Base-by-base conservation (phyloP, 2,888 invertebrate genomes). In the Drosophila mettleri region DNA sequence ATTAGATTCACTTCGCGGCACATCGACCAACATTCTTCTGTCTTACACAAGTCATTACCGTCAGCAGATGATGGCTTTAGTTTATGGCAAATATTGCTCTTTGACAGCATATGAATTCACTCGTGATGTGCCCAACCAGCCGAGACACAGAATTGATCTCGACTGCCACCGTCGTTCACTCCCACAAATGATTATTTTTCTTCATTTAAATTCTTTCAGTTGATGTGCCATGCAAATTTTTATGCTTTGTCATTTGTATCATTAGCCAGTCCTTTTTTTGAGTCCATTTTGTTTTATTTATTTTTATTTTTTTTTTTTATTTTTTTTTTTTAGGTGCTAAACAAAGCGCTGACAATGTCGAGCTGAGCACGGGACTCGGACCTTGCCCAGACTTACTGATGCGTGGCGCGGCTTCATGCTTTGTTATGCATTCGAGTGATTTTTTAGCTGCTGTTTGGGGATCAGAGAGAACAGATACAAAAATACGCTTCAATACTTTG, bases 391-490 rank as follows among this genome's bases (percentile, higher is more conserved):
- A 68, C 18, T 71, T 65, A 55, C 36, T 69, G 74, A 77, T 66
- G 73, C 66, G 70, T 62, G 52, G 59, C 48, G 33, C 51, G 61
- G 69, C 64, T 69, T 75, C 67, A 68, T 65, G 83, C 82, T 75
- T 73, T 58, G 68, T 71, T 81, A 78, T 81, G 60, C 78, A 70
- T 72, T 75, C 61, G 43, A 72, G 68, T 72, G 65, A 64, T 68
- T 77, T 76, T 54, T 58, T 76, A 38, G 59, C 60, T 63, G 39
- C 18, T 62, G 46, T 33, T 53, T 24, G 18, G 52, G 36, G 20
- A 57, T 54, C 29, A 9, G n/a, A 39, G 24, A 33, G 22, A 16
- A 24, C 22, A 43, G 22, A 18, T 20, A 34, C 16, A 38, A 39
- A 29, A 27, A 31, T 9, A 41, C 8, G 18, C 29, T 18, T 14